Evolutionary conservation across 37 sponge, comb jelly and placozoan genomes (phyloP), one percentile per base, ranked within the genome.

Genomic region (Cliona cf. orientalis): DNA sequence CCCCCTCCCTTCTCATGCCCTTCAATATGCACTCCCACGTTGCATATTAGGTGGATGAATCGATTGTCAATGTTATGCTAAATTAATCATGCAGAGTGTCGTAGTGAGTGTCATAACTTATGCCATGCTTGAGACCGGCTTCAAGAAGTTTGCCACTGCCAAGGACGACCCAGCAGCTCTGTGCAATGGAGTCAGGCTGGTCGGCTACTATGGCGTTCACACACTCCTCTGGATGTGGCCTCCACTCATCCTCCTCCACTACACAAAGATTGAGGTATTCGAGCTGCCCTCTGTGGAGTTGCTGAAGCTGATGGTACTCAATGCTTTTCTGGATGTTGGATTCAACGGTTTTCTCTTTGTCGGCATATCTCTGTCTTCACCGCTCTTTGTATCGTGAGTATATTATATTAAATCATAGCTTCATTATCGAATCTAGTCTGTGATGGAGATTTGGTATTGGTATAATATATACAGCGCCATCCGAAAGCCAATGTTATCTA

Each of bases 171-270:
- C 92, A 41, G 86, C 88, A 69, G 22, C 83, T 26, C 58, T 85
- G 1, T 23, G 41, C 12, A 94, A 94, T 55, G 65, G 86, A 14
- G 9, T 91, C 43, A 76, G 95, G 23, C 31, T 91, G 23, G 41
- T 94, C 0, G 95, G 95, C 22, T 72, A 92, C 34, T 63, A 88
- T n/a, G 95, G 95, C 1, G 65, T 94, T 22, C 85, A 88, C 58
- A 76, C 89, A 37, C 58, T 92, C 45, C 45, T 84, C 38, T 84
- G 84, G 69, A 32, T 70, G 32, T 92, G 93, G 93, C 81, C 82
- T 0, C 2, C 45, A 1, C n/a, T 87, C 6, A 0, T 81, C 36
- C 69, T 87, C 0, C 19, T 58, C 5, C 88, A 87, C 49, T 87
- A 46, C 46, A 44, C 81, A 12, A 71, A 71, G 21, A 7, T 87